Evolutionary conservation across 2,888 invertebrate species (phyloP).

Genomic region (Pecten maximus): DNA sequence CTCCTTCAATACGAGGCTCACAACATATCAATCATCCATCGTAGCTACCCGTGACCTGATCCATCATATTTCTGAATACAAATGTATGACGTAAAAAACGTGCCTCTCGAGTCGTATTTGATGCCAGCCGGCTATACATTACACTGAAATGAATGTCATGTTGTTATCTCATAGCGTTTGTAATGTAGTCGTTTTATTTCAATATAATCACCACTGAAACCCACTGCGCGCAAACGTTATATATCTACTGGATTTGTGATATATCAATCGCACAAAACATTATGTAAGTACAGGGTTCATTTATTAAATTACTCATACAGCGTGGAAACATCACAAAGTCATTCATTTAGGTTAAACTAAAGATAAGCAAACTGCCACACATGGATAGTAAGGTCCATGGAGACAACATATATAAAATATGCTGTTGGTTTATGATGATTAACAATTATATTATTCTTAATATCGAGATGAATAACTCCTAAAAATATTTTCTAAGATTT

Average conservation of each 20-base stretch:
- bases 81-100: not conserved
- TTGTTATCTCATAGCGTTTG: not conserved
- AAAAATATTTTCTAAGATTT: no score
- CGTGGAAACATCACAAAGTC: not conserved
- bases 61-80: not conserved
- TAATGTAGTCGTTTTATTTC: not conserved
- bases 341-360: not conserved
- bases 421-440: no score
- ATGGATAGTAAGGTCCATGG: not conserved
- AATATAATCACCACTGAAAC: not conserved
- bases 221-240: not conserved
- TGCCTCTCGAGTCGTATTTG: not conserved
- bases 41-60: no score
- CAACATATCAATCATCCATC: no score
- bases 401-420: not conserved
- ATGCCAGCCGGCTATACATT: not conserved
- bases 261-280: not conserved
- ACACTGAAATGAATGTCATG: not conserved
- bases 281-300: not conserved
- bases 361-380: not conserved
- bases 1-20: no score
- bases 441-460: no score
- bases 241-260: not conserved
- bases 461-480: no score
- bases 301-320: not conserved